phyloP scores from a whole-genome alignment of 2,113 vertebrate genomes.

The Cygnus buccinator region DNA sequence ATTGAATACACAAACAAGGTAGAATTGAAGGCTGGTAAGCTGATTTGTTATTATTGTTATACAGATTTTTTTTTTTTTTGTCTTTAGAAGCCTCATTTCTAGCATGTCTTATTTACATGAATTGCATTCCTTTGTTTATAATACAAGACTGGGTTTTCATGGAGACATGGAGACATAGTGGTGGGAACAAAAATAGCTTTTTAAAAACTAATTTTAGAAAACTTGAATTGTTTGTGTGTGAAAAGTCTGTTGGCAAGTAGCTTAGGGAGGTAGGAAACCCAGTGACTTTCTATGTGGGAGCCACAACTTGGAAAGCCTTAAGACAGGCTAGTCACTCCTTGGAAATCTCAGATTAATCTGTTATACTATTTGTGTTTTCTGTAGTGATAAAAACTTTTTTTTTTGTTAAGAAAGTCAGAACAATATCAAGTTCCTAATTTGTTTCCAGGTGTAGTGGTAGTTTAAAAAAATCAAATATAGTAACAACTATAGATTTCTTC shows the following conservation, averaged over 20 bases:
- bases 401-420: neutral
- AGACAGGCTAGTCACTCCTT: neutral
- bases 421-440: neutral
- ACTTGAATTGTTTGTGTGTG: neutral
- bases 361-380: neutral
- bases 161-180: neutral
- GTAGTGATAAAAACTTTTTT: neutral
- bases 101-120: neutral
- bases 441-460: neutral
- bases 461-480: neutral
- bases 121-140: neutral
- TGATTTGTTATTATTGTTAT: too few relatives aligned
- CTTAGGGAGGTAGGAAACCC: neutral
- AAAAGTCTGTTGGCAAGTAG: neutral
- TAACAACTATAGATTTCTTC: neutral
- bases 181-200: neutral
- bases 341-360: neutral
- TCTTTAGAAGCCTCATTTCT: neutral
- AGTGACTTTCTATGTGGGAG: neutral
- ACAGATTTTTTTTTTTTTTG: neutral
- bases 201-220: conserved; percentile 25
- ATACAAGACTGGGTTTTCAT: neutral
- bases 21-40: neutral
- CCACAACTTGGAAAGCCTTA: neutral
- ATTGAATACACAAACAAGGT: neutral